Conservation (phyloP, 2,888 invertebrate genomes). For the Cerceris ruficornis region DNA sequence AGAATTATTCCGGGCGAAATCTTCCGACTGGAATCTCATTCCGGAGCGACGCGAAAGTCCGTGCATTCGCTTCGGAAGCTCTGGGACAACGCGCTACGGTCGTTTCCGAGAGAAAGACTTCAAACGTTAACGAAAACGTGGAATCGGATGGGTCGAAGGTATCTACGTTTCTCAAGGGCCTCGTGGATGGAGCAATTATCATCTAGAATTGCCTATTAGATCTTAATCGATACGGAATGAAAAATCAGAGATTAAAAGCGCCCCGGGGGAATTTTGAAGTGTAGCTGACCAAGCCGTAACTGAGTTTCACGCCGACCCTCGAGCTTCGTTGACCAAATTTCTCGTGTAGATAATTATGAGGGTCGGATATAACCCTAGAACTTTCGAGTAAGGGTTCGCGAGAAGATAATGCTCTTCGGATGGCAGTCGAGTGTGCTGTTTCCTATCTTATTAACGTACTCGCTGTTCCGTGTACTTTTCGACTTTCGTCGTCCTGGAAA, state of each 20-base stretch:
- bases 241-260: conserved; percentile 72
- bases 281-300: conserved; percentile 76
- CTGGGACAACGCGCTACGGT: too few relatives aligned
- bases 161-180: conserved; percentile 6
- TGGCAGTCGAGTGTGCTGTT: conserved; percentile 21
- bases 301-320: conserved; percentile 69
- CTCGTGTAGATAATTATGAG: conserved; percentile 77
- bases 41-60: neutral
- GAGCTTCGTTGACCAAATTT: conserved; percentile 76
- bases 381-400: conserved; percentile 41
- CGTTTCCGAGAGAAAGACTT: too few relatives aligned
- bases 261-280: conserved; percentile 72
- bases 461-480: neutral
- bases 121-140: too few relatives aligned
- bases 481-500: neutral
- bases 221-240: conserved; percentile 71
- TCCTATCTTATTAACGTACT: conserved; percentile 25
- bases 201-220: conserved; percentile 68
- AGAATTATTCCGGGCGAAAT: neutral
- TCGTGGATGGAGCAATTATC: conserved; percentile 51
- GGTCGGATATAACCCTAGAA: conserved; percentile 64
- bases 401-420: conserved; percentile 52
- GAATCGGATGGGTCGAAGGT: too few relatives aligned
- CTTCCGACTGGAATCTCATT: conserved; percentile 1
- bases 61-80: too few relatives aligned